These are phyloP conservation scores for Axis porcinus DNA, from an alignment of 2,113 vertebrate genomes.

Conservation along the genomic window DNA sequence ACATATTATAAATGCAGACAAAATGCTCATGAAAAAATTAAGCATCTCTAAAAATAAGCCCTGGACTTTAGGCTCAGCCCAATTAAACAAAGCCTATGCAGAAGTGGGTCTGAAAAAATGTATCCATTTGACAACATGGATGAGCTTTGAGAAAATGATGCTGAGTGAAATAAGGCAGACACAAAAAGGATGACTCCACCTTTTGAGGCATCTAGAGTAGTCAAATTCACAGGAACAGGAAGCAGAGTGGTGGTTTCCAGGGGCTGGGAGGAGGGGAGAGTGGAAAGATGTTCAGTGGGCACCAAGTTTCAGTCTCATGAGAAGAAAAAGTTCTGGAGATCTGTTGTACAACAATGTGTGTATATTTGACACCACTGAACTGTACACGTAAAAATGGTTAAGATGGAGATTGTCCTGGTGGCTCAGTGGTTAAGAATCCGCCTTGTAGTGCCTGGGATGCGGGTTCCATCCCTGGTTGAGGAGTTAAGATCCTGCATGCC, in stretches of 20 bases:
- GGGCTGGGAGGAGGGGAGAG: not conserved
- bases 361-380: not conserved
- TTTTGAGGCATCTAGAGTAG: rapidly evolving
- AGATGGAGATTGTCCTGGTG: not conserved
- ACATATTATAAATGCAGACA: not conserved
- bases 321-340: not conserved
- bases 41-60: slow-evolving; percentile 38
- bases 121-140: not conserved
- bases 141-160: not conserved
- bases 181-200: not conserved
- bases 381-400: not conserved
- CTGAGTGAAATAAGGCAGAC: not conserved
- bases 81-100: not conserved
- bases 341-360: rapidly evolving
- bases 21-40: slow-evolving; percentile 27
- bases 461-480: not conserved
- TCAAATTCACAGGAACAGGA: not conserved
- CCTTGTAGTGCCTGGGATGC: not conserved
- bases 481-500: not conserved
- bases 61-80: not conserved
- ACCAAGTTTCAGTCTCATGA: not conserved
- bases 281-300: too few species aligned
- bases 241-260: too few species aligned
- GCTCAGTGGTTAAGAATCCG: not conserved
- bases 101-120: not conserved